Conservation (phyloP, 2,888 invertebrate species). For the Brassicogethes aeneus region DNA sequence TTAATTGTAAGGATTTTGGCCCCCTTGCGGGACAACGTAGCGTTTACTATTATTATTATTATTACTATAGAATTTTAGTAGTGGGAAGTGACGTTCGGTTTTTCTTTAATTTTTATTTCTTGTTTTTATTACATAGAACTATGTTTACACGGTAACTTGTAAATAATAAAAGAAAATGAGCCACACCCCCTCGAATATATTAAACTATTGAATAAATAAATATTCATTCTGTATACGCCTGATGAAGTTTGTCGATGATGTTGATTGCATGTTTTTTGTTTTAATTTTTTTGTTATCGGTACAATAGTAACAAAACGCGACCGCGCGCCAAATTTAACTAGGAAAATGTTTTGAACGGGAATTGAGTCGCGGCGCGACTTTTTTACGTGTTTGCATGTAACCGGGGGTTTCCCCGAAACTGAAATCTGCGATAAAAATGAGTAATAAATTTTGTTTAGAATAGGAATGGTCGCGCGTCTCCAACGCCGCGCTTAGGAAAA, state of each 20-base stretch:
- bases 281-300: constrained; percentile 19
- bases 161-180: constrained; percentile 31
- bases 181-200: too few species aligned
- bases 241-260: constrained; percentile 35
- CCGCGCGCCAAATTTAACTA: too few species aligned
- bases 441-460: constrained; percentile 17
- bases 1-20: background rate
- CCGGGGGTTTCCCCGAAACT: background rate
- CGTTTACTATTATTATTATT: constrained; percentile 16
- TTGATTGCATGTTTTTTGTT: constrained; percentile 16
- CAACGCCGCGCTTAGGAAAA: background rate
- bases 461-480: constrained; percentile 10
- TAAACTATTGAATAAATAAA: too few species aligned
- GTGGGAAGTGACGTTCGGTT: constrained; percentile 21
- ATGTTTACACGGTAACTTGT: constrained; percentile 22
- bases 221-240: constrained; percentile 40
- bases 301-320: too few species aligned
- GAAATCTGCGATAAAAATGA: constrained; percentile 13
- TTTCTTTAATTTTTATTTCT: constrained; percentile 28
- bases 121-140: constrained; percentile 23
- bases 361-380: too few species aligned
- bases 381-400: background rate
- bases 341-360: too few species aligned
- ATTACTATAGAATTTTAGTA: constrained; percentile 10
- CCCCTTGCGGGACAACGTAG: background rate